phyloP scores from a whole-genome alignment of 2,888 invertebrate species.

The Xanthia icteritia region DNA sequence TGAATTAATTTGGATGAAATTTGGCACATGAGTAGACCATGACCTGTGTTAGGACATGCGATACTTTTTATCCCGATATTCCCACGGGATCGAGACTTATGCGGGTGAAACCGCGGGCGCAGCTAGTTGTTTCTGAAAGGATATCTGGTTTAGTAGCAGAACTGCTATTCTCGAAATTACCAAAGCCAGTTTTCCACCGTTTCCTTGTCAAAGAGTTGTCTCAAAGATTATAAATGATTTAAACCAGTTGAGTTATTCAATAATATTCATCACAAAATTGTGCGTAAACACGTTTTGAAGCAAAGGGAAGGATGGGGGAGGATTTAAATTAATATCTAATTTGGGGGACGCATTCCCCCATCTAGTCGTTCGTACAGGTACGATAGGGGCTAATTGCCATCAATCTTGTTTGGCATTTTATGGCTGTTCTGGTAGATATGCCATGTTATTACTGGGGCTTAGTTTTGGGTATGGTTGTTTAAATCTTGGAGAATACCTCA shows the following conservation, averaged over 20 bases:
- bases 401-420: constrained; percentile 64
- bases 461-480: constrained; percentile 19
- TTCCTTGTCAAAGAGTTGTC: constrained; percentile 15
- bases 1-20: too few relatives aligned
- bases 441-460: constrained; percentile 29
- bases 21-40: too few relatives aligned
- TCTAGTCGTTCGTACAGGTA: constrained; percentile 66
- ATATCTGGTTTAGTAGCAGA: too few relatives aligned
- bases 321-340: constrained; percentile 88
- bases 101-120: too few relatives aligned
- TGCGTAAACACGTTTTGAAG: constrained; percentile 73
- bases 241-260: constrained; percentile 78
- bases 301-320: constrained; percentile 67
- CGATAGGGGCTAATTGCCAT: constrained; percentile 59
- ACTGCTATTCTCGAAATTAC: not conserved
- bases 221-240: constrained; percentile 62
- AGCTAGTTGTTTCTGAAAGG: not conserved
- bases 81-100: too few relatives aligned
- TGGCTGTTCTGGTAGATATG: constrained; percentile 52
- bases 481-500: constrained; percentile 6
- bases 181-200: not conserved
- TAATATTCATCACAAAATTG: constrained; percentile 78
- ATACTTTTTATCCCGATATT: too few relatives aligned
- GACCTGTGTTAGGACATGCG: too few relatives aligned
- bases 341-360: constrained; percentile 81